phyloP scores from a whole-genome alignment of 2,113 vertebrate species.

The Oceanites oceanicus region DNA sequence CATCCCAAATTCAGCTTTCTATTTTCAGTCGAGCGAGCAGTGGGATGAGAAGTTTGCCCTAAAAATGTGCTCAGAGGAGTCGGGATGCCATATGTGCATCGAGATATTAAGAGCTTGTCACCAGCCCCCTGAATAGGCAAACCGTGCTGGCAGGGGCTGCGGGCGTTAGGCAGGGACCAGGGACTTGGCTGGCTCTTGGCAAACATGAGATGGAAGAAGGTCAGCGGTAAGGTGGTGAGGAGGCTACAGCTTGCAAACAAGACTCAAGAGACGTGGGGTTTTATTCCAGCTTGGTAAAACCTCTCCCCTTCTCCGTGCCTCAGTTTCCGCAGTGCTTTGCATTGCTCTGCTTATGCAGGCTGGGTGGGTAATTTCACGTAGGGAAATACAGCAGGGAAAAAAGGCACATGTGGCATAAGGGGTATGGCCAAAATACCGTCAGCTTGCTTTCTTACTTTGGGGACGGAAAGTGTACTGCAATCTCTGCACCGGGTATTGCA shows the following conservation, averaged over 20 bases:
- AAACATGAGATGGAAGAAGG: neutral
- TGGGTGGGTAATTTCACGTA: neutral
- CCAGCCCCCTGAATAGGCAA: conserved; percentile 45
- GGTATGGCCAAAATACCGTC: neutral
- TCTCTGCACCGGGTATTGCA: rapidly evolving
- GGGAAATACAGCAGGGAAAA: neutral
- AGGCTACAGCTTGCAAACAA: neutral
- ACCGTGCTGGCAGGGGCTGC: neutral
- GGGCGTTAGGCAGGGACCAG: neutral
- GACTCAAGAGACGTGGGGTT: neutral
- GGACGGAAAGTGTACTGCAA: neutral
- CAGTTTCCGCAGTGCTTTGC: neutral
- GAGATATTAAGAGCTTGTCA: conserved; percentile 13
- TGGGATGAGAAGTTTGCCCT: conserved; percentile 74
- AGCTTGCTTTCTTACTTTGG: neutral
- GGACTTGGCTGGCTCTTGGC: neutral
- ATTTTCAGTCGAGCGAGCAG: conserved; percentile 72
- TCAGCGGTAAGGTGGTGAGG: neutral
- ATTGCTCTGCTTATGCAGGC: neutral
- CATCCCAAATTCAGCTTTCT: conserved; percentile 75
- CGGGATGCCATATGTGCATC: conserved; percentile 65
- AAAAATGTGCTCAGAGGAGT: conserved; percentile 73
- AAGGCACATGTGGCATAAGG: neutral
- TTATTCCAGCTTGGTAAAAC: neutral
- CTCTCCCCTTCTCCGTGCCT: neutral